Conservation (phyloP, 2,113 vertebrate genomes). For the Takifugu flavidus region DNA sequence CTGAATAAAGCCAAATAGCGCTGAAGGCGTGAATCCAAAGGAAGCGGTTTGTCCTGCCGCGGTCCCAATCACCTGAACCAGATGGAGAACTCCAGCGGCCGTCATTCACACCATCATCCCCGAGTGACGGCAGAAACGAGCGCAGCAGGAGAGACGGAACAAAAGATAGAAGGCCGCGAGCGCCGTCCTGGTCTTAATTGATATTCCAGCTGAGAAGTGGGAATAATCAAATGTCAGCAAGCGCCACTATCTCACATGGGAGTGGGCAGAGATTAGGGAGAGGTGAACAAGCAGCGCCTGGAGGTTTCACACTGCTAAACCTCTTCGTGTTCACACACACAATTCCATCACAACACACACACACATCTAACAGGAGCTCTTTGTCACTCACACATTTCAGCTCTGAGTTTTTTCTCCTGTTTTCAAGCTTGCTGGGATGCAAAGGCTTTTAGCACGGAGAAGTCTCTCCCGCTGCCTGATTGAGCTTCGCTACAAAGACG, state of each 20-base stretch:
- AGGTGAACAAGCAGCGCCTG: constrained; percentile 34
- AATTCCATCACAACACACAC: background rate
- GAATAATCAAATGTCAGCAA: constrained; percentile 59
- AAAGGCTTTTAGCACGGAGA: constrained; percentile 31
- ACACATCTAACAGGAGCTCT: background rate
- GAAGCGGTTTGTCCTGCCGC: no score
- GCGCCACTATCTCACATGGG: constrained; percentile 50
- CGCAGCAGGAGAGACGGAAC: constrained; percentile 12
- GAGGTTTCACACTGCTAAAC: constrained; percentile 40
- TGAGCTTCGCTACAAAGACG: constrained; percentile 38
- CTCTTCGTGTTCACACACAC: background rate
- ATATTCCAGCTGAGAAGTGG: constrained; percentile 47
- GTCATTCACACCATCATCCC: background rate
- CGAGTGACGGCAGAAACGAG: constrained; percentile 11
- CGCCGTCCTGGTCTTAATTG: constrained; percentile 38
- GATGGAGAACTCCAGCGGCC: no score
- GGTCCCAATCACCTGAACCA: no score
- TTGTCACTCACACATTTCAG: constrained; percentile 10
- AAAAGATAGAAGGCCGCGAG: constrained; percentile 3
- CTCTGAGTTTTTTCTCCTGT: constrained; percentile 9
- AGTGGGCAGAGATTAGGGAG: constrained; percentile 55
- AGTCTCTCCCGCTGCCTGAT: constrained; percentile 22
- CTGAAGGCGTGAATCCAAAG: background rate
- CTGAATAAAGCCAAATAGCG: background rate
- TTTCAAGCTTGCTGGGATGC: constrained; percentile 18